A percentile compares a stretch with the other conserved stretches of the same genome.
Conservation (phyloP, 2,888 invertebrate genomes). For the Lycia hirtaria region DNA sequence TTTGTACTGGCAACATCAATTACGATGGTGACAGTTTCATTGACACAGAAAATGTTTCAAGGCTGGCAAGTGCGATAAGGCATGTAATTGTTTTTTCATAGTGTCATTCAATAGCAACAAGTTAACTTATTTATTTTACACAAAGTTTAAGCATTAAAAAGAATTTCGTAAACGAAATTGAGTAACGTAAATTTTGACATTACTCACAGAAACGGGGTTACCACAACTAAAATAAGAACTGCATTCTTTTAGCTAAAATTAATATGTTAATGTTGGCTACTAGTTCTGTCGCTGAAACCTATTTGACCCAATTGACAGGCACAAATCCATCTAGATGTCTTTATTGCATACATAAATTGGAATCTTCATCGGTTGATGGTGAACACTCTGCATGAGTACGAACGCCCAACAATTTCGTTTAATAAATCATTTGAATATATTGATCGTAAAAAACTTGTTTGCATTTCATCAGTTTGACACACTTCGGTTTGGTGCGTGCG, state of each 20-base stretch:
- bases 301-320: constrained; percentile 17
- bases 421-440: constrained; percentile 38
- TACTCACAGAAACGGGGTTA: neutral
- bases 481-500: constrained; percentile 21
- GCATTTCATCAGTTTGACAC: constrained; percentile 34
- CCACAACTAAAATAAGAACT: neutral
- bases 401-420: constrained; percentile 35
- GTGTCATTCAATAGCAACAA: constrained; percentile 10
- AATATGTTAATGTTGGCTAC: constrained; percentile 16
- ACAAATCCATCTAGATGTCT: constrained; percentile 30
- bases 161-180: neutral
- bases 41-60: constrained; percentile 23
- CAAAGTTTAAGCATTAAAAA: neutral
- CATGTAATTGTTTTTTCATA: constrained; percentile 15
- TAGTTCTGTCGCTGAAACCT: constrained; percentile 20
- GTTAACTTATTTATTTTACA: neutral
- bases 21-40: constrained; percentile 25
- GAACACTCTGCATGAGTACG: constrained; percentile 21
- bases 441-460: constrained; percentile 40
- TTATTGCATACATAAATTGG: constrained; percentile 33
- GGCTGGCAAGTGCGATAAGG: constrained; percentile 20
- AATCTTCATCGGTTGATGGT: constrained; percentile 25
- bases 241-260: constrained; percentile 13
- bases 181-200: constrained; percentile 1
- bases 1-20: constrained; percentile 29